Base-by-base conservation (phyloP, 2,113 vertebrate species). In the Etheostoma cragini region DNA sequence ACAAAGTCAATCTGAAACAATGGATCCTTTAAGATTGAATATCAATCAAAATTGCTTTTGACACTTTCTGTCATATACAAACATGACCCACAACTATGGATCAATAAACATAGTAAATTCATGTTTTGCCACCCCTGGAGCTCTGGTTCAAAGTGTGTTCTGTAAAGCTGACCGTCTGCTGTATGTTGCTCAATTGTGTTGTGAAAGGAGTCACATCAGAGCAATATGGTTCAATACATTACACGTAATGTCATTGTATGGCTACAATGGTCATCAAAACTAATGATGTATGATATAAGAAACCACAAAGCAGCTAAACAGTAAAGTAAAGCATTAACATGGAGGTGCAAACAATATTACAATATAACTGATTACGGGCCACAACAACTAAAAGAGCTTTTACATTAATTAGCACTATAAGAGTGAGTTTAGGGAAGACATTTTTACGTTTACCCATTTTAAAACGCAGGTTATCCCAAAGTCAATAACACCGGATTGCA, bases 201-300 rank as follows among this genome's bases (percentile, higher is more conserved):
- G 5, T 58, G 19, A 49, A 57, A 72, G 13, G 8, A 67, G 17
- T 46, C 24, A 58, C 33, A 69, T n/a, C 13, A 63, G 19, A 81
- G 84, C 71, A 71, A 74, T 76, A 50, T 46, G 42, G 42, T 64
- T 86, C 65, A 81, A 22, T 8, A n/a, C 10, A 1, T 35, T 15
- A 56, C 12, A 45, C 2, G 21, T 33, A 17, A 14, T 12, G n/a
- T 19, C 33, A 63, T 4, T 72, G 24, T 64, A 21, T 30, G 30
- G 15, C 30, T 6, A 56, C 22, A 30, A 42, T 58, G 33, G 16
- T 46, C 19, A 3, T 56, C 8, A 26, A 72, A 47, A 64, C 26
- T 15, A 4, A 19, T n/a, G 47, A 45, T 13, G 8, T 52, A 50
- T 26, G 8, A 30, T 6, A 30, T 7, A 24, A 26, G 7, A 8